Evolutionary conservation across 2,113 vertebrate genomes (phyloP), one percentile per base, ranked within the genome.

Genomic region (Hemicordylus capensis): DNA sequence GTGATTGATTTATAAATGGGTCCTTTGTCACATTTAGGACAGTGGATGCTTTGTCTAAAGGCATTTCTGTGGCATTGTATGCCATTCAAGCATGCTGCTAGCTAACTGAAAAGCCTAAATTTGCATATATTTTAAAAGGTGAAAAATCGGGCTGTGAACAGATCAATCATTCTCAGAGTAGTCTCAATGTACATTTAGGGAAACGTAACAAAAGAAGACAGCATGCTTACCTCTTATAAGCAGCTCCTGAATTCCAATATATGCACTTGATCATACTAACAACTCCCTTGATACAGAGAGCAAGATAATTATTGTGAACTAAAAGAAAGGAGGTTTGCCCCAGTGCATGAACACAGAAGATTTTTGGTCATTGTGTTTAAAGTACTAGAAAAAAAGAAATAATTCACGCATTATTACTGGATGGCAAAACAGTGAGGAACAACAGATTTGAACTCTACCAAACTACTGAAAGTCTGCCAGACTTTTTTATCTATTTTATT

Each of bases 1-100:
- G 42, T 72, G 84, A 72, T 39, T 79, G 42, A 72, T 85, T 85
- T 79, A 85, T 85, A 79, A 79, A 79, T 79, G 84, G 54, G 39
- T 59, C 39, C 31, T 59, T 78, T 85, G 84, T 85, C 54, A 61
- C 84, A 48, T 79, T 78, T 61, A 79, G 66, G 54, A 72, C n/a
- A 85, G 75, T 79, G 76, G 48, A 79, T 61, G 76, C 76, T 85
- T 79, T 79, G 22, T 85, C 63, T 59, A 85, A 70, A 79, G 46
- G 6, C 61, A 66, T 76, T 64, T 51, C 37, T 75, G 42, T 83
- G 78, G 31, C 76, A 72, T 59, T 79, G 76, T 79, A 34, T 79
- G 84, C 4, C 84, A 78, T 78, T 78, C 84, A 79, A 72, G 39
- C 28, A 78, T 85, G 31, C 26, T 85, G 39, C 66, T 70, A 58